Base-by-base conservation (phyloP, 2,888 invertebrate species). In the Xestobium rufovillosum region DNA sequence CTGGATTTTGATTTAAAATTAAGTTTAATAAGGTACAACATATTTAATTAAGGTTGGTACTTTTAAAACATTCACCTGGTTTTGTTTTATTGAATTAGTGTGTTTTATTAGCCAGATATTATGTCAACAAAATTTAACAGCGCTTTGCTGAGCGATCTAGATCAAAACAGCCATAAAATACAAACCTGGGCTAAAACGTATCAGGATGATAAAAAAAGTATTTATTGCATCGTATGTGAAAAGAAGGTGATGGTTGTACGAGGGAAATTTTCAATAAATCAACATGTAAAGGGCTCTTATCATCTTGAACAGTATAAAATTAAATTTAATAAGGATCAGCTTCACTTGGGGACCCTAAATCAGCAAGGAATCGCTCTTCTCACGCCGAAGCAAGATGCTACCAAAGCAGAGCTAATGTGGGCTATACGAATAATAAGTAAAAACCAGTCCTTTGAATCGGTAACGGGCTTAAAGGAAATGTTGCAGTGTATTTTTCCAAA, bases 331-430 rank as follows among this genome's bases (percentile, higher is more conserved):
- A n/a, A 8, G n/a, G n/a, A 19, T n/a, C 23, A 19, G n/a, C 23
- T 19, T 19, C 23, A 19, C 6, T n/a, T 19, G 6, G n/a, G n/a
- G 6, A 19, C 6, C 23, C 6, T 8, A 19, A n/a, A 19, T 19
- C 6, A 19, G 6, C 6, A 19, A 19, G 23, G 6, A 8, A 19
- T 19, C n/a, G 6, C 23, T 19, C 23, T 19, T 19, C n/a, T 19
- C n/a, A 19, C 23, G n/a, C 23, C 23, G n/a, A 19, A 19, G n/a
- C 23, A 19, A 19, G 23, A 19, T 19, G 23, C 23, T 19, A n/a
- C 23, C 6, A 19, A 19, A 19, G 23, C 23, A 8, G 23, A 19
- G n/a, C 6, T 19, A 19, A 19, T 19, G 23, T 19, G 23, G 23
- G 23, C 23, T n/a, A 8, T 19, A n/a, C 23, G 23, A 19, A 19